These are phyloP conservation scores for Otolemur crassicaudatus DNA, from an alignment of 2,797 vertebrate genomes.

Conservation along the genomic window DNA sequence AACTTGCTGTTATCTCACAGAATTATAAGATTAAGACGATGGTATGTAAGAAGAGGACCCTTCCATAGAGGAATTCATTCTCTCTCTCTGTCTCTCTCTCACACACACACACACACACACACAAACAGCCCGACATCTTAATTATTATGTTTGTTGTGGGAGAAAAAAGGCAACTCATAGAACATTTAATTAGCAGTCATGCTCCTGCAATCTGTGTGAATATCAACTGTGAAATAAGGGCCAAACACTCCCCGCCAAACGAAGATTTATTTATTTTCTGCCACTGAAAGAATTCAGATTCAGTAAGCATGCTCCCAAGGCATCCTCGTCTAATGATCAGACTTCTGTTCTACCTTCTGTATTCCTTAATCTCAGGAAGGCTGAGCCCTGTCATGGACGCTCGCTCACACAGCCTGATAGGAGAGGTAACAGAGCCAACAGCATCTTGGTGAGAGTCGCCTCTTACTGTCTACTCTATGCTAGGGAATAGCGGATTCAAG, in stretches of 20 bases:
- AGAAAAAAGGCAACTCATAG: neutral
- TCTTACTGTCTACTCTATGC: neutral
- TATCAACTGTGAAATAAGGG: constrained; percentile 51
- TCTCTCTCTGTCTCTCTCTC: too few relatives aligned
- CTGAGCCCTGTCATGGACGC: neutral
- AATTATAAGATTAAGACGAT: neutral
- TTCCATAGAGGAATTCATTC: neutral
- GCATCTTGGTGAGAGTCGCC: neutral
- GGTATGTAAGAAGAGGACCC: neutral
- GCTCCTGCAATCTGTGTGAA: neutral
- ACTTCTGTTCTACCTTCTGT: neutral
- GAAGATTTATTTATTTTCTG: constrained; percentile 25
- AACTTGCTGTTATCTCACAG: neutral
- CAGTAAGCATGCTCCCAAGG: neutral
- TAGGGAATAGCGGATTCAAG: neutral
- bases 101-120: neutral
- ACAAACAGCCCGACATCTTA: neutral
- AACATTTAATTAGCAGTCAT: constrained; percentile 53
- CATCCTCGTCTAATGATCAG: neutral
- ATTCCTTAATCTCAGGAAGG: neutral
- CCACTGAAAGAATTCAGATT: constrained; percentile 11
- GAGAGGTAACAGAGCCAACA: neutral
- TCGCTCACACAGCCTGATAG: neutral
- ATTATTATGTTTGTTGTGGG: constrained; percentile 46
- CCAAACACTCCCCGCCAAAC: neutral